Evolutionary conservation across 2,888 invertebrate species (phyloP), one percentile per base, ranked within the genome.

Genomic region (Eurois occulta): DNA sequence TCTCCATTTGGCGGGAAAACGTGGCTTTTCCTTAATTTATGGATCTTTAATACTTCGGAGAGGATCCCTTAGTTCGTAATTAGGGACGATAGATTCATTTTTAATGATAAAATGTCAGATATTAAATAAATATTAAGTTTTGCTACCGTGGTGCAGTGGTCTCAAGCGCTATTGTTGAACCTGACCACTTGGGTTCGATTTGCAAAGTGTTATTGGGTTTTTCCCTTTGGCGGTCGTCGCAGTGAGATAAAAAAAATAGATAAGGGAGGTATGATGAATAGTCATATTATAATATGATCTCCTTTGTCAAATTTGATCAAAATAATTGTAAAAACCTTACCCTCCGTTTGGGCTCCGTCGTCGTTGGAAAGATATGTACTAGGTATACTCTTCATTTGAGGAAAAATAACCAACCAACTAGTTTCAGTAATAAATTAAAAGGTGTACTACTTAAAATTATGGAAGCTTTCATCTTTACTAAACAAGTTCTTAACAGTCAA

Each of bases 11-110:
- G 72, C 64, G 73, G 75, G 52, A 71, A 74, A 69, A 60, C 46
- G 67, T 68, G 60, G 77, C 75, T 75, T 58, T 32, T 41, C 66
- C 66, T 18, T 78, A 78, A 88, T 87, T 87, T 86, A 87, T 85
- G 79, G 69, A 73, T 69, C 46, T 85, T 75, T 85, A 88, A 80
- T 84, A 77, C 75, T 82, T 69, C 16, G 67, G 24, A 70, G 28
- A 81, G 71, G 70, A 72, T 67, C 13, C 55, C 72, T 67, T 67
- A 48, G n/a, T 77, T 66, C 62, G 32, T 64, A 80, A 80, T 80
- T 71, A 58, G 16, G 10, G 38, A 48, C n/a, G 70, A 80, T 66
- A 46, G 65, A 83, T 85, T 68, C 52, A 8, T 65, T 80, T 85
- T 72, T 83, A 85, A 83, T 85, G 67, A 79, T 16, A 16, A 52